Evolutionary conservation across 2,888 invertebrate species (phyloP), one percentile per base, ranked within the genome.

Genomic region (Sphinx pinastri): DNA sequence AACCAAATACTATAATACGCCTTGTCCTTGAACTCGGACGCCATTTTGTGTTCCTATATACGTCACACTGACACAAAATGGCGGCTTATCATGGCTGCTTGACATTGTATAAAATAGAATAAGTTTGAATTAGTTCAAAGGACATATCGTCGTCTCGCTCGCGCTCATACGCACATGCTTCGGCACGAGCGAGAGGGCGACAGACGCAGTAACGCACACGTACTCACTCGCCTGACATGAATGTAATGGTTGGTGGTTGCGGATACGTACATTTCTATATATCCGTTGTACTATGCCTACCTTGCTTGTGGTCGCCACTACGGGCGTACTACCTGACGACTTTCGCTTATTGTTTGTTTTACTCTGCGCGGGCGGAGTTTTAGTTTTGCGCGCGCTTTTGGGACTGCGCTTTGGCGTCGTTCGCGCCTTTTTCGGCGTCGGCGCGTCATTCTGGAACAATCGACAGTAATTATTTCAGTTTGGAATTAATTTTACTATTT

Each of bases 281-380:
- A 94, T 94, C 94, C 94, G 93, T 86, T 90, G 94, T 87, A 94
- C 94, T 90, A 94, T 94, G 94, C 94, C 94, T 94, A 94, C 94
- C 94, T 94, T 94, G 93, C 92, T 90, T 83, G 91, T 83, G 85
- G 80, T 81, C 86, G 93, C 88, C 90, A 87, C 89, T 73, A 74
- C 76, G 86, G 92, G 91, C 92, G 88, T 85, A 87, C 89, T 92
- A 92, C 92, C 91, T 92, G 91, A 72, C 79, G 92, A 79, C 85
- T 88, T 88, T 84, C 87, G 81, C 76, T 86, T 87, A 81, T 84
- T 85, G 79, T 85, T 88, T 77, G 82, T 85, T 81, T 79, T 79
- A 74, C 69, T 58, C 70, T 73, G 76, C 45, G 79, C 80, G 71
- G 85, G 82, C 57, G 82, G 75, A 47, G 81, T 69, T 80, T 84